Conservation (phyloP, 2,113 vertebrate species). For the Zingel zingel region DNA sequence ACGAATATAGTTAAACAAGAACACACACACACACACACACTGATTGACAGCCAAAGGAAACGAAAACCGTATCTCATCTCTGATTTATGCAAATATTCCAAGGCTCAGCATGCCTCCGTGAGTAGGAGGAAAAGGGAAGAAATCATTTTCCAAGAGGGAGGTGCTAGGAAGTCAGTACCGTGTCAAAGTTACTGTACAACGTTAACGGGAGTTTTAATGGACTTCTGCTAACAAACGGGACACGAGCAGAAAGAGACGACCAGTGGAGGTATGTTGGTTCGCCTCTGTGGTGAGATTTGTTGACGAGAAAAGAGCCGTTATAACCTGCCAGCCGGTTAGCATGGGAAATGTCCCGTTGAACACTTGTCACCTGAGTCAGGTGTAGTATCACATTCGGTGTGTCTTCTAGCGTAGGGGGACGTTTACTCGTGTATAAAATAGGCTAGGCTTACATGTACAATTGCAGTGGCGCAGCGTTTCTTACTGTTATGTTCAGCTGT, state of each 20-base stretch:
- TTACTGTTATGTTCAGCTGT: not conserved
- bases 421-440: not conserved
- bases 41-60: slow-evolving; percentile 14
- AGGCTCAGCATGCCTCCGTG: slow-evolving; percentile 7
- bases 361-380: slow-evolving; percentile 44
- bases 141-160: slow-evolving; percentile 52
- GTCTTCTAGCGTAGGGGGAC: not conserved
- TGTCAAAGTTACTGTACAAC: slow-evolving; percentile 52
- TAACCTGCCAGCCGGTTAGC: not conserved
- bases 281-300: not conserved
- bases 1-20: no score
- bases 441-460: no score
- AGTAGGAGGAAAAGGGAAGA: slow-evolving; percentile 26
- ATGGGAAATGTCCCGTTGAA: not conserved
- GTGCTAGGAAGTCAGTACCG: slow-evolving; percentile 26
- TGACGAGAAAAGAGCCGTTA: not conserved
- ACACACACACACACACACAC: not conserved
- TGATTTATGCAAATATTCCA: slow-evolving; percentile 50
- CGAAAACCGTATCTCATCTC: slow-evolving; percentile 36
- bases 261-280: slow-evolving; percentile 34
- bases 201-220: not conserved
- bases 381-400: not conserved
- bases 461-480: not conserved
- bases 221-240: slow-evolving; percentile 11
- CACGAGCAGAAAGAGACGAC: not conserved